Conservation (phyloP, 2,888 invertebrate genomes). For the Euphydryas editha region DNA sequence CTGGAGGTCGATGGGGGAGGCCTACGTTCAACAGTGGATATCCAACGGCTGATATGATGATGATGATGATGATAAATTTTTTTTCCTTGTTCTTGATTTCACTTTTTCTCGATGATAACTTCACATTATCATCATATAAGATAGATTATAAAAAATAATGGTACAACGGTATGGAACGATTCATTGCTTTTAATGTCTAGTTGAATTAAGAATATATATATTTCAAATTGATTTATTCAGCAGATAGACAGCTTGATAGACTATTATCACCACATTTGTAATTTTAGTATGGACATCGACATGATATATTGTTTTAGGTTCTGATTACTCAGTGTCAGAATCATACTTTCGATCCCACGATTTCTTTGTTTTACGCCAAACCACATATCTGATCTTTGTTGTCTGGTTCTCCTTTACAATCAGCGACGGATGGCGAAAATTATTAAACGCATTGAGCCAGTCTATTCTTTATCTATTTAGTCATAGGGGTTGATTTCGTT, state of each 20-base stretch:
- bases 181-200: too few relatives aligned
- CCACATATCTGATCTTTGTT: constrained; percentile 57
- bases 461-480: constrained; percentile 2
- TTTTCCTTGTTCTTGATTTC: too few relatives aligned
- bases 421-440: neutral
- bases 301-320: constrained; percentile 17
- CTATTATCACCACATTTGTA: neutral
- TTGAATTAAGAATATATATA: too few relatives aligned
- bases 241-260: neutral
- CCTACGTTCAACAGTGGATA: too few relatives aligned
- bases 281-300: neutral
- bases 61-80: too few relatives aligned
- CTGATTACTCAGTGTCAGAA: constrained; percentile 62
- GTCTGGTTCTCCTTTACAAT: constrained; percentile 39
- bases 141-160: too few relatives aligned
- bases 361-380: constrained; percentile 65
- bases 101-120: too few relatives aligned
- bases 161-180: too few relatives aligned
- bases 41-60: too few relatives aligned
- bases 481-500: constrained; percentile 13
- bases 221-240: too few relatives aligned
- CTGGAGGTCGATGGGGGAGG: too few relatives aligned
- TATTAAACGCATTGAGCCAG: constrained; percentile 7
- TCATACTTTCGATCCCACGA: constrained; percentile 65
- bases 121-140: too few relatives aligned